phyloP scores from a whole-genome alignment of 2,888 invertebrate species.

The Enoplolaimus lenunculus region DNA sequence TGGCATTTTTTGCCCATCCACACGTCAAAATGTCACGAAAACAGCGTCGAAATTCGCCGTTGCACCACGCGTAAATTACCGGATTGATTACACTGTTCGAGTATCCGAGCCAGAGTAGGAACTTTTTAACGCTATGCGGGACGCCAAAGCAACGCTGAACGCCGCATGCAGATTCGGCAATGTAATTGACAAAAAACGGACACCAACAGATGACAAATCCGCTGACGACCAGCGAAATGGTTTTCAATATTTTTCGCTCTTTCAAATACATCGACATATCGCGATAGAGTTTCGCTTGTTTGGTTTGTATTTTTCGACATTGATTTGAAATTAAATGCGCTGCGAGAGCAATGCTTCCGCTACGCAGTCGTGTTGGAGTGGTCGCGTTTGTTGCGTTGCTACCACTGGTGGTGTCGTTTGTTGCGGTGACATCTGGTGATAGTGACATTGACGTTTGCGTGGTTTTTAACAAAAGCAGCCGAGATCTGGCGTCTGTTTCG shows the following conservation, averaged over 20 bases:
- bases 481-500: too few relatives aligned
- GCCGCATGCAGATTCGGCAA: conserved; percentile 20
- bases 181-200: conserved; percentile 26
- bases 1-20: conserved; percentile 28
- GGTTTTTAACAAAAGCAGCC: too few relatives aligned
- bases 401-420: too few relatives aligned
- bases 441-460: too few relatives aligned
- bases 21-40: conserved; percentile 38
- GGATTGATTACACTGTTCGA: conserved; percentile 31
- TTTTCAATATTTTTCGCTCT: conserved; percentile 39
- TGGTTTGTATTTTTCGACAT: background rate
- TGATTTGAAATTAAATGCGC: background rate
- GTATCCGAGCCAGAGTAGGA: conserved; percentile 22
- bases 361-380: background rate
- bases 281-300: background rate
- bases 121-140: background rate
- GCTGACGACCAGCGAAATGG: conserved; percentile 38
- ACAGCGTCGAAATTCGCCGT: conserved; percentile 39
- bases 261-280: background rate
- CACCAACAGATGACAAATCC: conserved; percentile 22
- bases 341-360: background rate
- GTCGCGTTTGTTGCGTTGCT: too few relatives aligned
- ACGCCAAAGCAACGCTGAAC: background rate
- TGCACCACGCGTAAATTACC: conserved; percentile 39
- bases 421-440: too few relatives aligned